Percentiles rank a stretch among this genome's conserved stretches.
Conservation (phyloP, 2,888 invertebrate genomes). For the Tiphia femorata region DNA sequence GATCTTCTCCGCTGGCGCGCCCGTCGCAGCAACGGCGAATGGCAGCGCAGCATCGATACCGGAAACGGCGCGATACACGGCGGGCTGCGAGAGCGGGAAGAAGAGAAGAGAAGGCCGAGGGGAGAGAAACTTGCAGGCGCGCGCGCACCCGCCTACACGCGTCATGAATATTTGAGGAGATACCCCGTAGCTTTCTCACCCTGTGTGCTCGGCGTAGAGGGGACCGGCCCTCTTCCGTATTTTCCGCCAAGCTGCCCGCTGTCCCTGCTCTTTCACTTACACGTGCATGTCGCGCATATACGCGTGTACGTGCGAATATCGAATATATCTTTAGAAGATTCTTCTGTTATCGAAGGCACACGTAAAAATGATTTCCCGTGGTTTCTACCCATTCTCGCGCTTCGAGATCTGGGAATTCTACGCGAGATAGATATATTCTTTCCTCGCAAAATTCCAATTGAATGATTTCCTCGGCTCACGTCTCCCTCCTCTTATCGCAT, state of each 20-base stretch:
- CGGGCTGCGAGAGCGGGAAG: constrained; percentile 26
- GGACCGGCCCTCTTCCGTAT: constrained; percentile 14
- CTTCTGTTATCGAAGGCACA: no score
- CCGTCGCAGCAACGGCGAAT: constrained; percentile 35
- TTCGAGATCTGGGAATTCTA: no score
- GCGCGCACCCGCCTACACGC: constrained; percentile 15
- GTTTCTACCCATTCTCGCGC: no score
- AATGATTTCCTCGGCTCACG: no score
- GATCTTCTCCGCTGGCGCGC: constrained; percentile 47
- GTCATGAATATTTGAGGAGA: constrained; percentile 48
- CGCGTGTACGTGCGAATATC: no score
- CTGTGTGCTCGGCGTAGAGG: no score
- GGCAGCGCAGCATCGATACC: constrained; percentile 58
- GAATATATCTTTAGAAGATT: no score
- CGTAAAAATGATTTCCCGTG: no score
- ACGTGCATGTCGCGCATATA: no score
- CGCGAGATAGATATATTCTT: no score
- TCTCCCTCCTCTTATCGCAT: no score
- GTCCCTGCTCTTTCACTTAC: constrained; percentile 10
- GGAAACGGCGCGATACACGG: constrained; percentile 55
- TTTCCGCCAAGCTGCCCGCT: constrained; percentile 20
- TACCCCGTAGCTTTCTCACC: constrained; percentile 35
- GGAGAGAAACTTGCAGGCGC: constrained; percentile 31
- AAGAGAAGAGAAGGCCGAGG: constrained; percentile 20
- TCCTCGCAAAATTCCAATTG: no score